Base-by-base conservation (phyloP, 2,797 vertebrate genomes). In the Gambelia wislizenii region DNA sequence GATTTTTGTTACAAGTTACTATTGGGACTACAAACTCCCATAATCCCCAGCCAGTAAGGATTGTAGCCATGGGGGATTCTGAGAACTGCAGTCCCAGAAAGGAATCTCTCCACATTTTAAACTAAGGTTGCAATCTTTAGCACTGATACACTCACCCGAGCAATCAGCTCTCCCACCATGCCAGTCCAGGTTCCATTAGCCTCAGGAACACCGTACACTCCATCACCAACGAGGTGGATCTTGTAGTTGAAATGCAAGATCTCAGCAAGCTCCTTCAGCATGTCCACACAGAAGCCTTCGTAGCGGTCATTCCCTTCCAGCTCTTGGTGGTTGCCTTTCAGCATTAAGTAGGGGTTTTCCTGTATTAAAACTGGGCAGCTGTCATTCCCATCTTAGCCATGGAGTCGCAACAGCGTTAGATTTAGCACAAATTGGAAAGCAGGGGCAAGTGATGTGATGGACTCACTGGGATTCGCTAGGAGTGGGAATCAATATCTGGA, bases 321-420 rank as follows among this genome's bases (percentile, higher is more conserved):
- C 70, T 98, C 98, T 93, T 98, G 98, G 95, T 99, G 97, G 96
- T 99, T 99, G 89, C 96, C 96, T 94, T 98, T 98, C 95, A 99
- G 98, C 99, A 99, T 99, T 94, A 99, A 98, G 36, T 99, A 99
- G 0, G 99, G 99, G 97, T 99, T 99, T 97, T 99, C 99, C 99
- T 99, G 97, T 93, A 98, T 97, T 96, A 93, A 97, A 97, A 98
- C 97, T 97, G 96, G 97, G 96, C 96, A 97, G 97, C 97, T 97
- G 97, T 97, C 96, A 97, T 97, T 96, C 96, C 94, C 96, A 94
- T 96, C 97, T 97, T 96, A 97, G 94, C 90, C 91, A 83, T 95
- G 94, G 86, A 0, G 49, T 95, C 92, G 91, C 87, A 18, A 74
- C 90, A 93, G 89, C 85, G 85, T 0, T 14, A 77, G 70, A 91